These are phyloP conservation scores for Pseudococcus viburni DNA, from an alignment of 2,888 invertebrate species.

Conservation along the genomic window DNA sequence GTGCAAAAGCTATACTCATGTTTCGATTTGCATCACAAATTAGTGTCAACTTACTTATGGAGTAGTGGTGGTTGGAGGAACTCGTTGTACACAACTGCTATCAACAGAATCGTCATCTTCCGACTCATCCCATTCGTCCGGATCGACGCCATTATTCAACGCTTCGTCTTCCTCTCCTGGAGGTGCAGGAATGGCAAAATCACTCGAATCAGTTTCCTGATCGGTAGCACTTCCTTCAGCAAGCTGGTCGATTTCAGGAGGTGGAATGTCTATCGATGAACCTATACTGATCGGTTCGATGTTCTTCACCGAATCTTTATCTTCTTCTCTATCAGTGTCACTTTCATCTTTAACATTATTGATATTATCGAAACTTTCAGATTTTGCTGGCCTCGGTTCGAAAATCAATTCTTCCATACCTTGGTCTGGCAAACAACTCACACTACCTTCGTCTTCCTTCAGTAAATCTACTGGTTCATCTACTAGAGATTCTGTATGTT, in stretches of 20 bases:
- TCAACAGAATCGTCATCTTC: slow-evolving; percentile 61
- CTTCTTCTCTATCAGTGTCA: slow-evolving; percentile 39
- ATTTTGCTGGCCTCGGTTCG: not conserved
- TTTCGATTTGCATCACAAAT: slow-evolving; percentile 30
- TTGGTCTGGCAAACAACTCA: not conserved
- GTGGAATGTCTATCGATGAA: slow-evolving; percentile 51
- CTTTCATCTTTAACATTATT: slow-evolving; percentile 30
- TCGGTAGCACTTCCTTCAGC: slow-evolving; percentile 29
- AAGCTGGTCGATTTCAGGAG: slow-evolving; percentile 53
- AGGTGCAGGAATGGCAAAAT: slow-evolving; percentile 62
- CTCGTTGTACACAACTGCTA: slow-evolving; percentile 62
- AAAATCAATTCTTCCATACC: slow-evolving; percentile 22
- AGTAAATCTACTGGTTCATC: not conserved
- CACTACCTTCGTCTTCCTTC: not conserved
- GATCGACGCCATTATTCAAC: slow-evolving; percentile 61
- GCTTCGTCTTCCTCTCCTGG: slow-evolving; percentile 54
- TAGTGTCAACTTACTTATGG: slow-evolving; percentile 55
- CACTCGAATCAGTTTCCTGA: slow-evolving; percentile 48
- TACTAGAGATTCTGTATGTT: not conserved
- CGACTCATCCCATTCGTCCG: slow-evolving; percentile 62
- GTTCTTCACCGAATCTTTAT: slow-evolving; percentile 44
- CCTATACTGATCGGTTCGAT: slow-evolving; percentile 20
- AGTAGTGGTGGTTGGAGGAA: slow-evolving; percentile 44
- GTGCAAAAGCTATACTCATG: slow-evolving; percentile 23
- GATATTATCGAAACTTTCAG: slow-evolving; percentile 12